Percentiles rank a stretch among this genome's conserved stretches.
Evolutionary conservation across 2,888 invertebrate species (phyloP).

Genomic region (Agrenia bidenticulata): DNA sequence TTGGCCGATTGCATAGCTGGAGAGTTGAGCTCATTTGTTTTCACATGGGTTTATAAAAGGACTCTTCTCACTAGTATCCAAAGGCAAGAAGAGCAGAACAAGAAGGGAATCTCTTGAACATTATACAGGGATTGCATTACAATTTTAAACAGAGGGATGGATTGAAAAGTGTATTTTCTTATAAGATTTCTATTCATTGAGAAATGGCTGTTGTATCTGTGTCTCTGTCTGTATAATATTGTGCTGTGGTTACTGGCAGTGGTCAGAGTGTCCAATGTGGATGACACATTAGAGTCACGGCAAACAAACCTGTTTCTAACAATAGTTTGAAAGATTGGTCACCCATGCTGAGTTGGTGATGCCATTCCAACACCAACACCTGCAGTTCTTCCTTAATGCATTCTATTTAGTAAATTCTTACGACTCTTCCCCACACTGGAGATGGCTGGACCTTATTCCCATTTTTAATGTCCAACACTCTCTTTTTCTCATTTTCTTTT

Average conservation of each 20-base stretch:
- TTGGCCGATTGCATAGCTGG: constrained; percentile 8
- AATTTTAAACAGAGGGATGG: constrained; percentile 12
- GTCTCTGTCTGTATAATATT: too few species aligned
- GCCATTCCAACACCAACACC: constrained; percentile 45
- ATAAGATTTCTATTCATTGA: constrained; percentile 19
- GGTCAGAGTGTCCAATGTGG: constrained; percentile 40
- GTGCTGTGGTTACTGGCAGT: constrained; percentile 26
- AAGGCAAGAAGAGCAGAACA: constrained; percentile 2
- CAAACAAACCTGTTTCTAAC: constrained; percentile 51
- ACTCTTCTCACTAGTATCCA: neutral
- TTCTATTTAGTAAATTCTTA: constrained; percentile 26
- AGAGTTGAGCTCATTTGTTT: constrained; percentile 47
- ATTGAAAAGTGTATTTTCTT: neutral
- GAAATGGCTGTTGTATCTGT: neutral
- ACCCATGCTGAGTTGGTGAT: constrained; percentile 50
- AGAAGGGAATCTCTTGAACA: neutral
- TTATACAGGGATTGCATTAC: constrained; percentile 10
- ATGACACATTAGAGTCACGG: constrained; percentile 46
- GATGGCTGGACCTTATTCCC: neutral
- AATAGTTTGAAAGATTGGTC: constrained; percentile 48
- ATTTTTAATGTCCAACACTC: constrained; percentile 23
- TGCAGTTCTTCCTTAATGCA: constrained; percentile 43
- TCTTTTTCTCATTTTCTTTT: constrained; percentile 9
- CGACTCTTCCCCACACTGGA: neutral
- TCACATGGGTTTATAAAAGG: constrained; percentile 41